phyloP scores from a whole-genome alignment of 2,113 vertebrate species.

The Pogona vitticeps region DNA sequence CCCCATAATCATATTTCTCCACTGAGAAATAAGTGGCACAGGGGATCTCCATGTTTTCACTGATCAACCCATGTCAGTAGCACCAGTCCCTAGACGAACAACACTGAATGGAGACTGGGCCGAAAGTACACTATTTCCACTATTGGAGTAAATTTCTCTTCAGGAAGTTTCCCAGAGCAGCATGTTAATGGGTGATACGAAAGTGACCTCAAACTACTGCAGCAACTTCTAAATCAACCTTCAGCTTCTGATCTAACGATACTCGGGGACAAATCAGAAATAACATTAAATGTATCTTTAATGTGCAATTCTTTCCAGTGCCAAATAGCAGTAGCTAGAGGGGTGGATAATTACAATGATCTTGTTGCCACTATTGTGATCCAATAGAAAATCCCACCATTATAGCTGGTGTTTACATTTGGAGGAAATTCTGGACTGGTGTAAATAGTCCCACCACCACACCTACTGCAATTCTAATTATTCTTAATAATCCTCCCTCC shows the following conservation, averaged over 20 bases:
- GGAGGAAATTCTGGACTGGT: not conserved
- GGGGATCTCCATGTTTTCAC: too few relatives aligned
- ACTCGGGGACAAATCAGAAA: not conserved
- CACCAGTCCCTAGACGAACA: not conserved
- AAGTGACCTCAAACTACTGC: not conserved
- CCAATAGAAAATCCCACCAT: not conserved
- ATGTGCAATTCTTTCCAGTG: not conserved
- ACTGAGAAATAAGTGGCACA: too few relatives aligned
- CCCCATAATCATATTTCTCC: too few relatives aligned
- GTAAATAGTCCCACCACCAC: not conserved
- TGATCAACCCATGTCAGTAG: not conserved
- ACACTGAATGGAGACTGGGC: not conserved
- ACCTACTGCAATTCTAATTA: not conserved
- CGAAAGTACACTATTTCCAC: not conserved
- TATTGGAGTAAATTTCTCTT: not conserved
- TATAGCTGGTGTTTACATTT: not conserved
- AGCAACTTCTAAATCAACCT: not conserved
- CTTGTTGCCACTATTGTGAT: not conserved
- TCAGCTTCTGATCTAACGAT: not conserved
- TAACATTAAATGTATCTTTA: not conserved
- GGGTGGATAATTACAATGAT: not conserved
- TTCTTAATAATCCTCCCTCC: not conserved
- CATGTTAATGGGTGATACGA: not conserved
- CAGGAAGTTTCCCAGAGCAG: not conserved
- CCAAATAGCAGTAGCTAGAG: not conserved